Evolutionary conservation across 2,888 invertebrate genomes (phyloP), one percentile per base, ranked within the genome.

Genomic region (Dione juno): DNA sequence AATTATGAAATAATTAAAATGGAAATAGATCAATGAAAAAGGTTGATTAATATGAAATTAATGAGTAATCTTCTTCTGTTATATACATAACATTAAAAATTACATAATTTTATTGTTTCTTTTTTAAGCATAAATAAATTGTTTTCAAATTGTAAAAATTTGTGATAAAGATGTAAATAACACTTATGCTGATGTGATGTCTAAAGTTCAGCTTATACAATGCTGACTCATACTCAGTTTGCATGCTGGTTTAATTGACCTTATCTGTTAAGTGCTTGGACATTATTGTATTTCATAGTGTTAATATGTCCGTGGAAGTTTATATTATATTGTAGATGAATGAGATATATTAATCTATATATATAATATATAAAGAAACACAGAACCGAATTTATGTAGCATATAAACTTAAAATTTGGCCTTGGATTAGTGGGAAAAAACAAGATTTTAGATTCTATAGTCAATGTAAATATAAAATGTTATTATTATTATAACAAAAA

Each of bases 141-240:
- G n/a, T n/a, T n/a, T n/a, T n/a, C n/a, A n/a, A n/a, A n/a, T n/a
- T n/a, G n/a, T n/a, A n/a, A n/a, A n/a, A n/a, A n/a, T n/a, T n/a
- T n/a, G n/a, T n/a, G n/a, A n/a, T 28, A 28, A n/a, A n/a, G 5
- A 45, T 45, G 6, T 45, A 28, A 35, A 54, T 37, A 10, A 16
- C 19, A 16, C 16, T 35, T 37, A 16, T 58, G 54, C 45, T 16
- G 16, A 9, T 16, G 14, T 58, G 8, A n/a, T n/a, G 28, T 43
- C n/a, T 28, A 45, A 61, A 61, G 54, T 54, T 43, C 28, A 61
- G n/a, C 14, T n/a, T 9, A 61, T 28, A 14, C 28, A 28, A 10
- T 21, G 59, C 11, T 59, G 59, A 59, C 41, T 59, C 59, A 59
- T 10, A 21, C 53, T 19, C 37, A 10, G 16, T 19, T 57, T 57